Conservation (phyloP, 2,797 vertebrate genomes). For the Peromyscus eremicus region DNA sequence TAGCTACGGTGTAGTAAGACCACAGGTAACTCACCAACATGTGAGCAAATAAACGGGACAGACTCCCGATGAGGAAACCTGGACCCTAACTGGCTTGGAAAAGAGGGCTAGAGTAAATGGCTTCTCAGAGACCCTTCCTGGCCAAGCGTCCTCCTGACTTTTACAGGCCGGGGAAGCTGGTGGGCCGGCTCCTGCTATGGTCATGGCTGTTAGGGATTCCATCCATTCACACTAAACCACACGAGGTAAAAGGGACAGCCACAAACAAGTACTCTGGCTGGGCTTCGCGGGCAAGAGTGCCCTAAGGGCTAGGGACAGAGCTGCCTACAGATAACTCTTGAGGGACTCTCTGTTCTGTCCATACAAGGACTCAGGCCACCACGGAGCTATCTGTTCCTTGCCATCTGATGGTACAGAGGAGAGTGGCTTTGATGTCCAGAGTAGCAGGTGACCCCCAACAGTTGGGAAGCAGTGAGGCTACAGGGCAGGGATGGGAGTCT, state of each 20-base stretch:
- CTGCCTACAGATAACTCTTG: too few relatives aligned
- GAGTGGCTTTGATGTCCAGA: neutral
- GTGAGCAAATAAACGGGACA: too few relatives aligned
- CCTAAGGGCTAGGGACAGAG: neutral
- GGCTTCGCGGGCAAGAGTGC: neutral
- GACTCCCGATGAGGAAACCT: neutral
- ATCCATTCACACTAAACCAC: neutral
- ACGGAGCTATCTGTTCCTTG: neutral
- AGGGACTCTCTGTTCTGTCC: neutral
- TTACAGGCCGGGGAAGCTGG: neutral
- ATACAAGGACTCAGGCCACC: neutral
- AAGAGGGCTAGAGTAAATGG: neutral
- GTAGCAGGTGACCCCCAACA: neutral
- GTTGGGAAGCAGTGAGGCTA: neutral
- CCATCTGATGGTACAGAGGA: neutral
- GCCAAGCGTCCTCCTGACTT: neutral
- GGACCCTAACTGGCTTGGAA: neutral
- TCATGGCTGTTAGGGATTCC: neutral
- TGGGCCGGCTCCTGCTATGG: neutral
- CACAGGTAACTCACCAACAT: neutral
- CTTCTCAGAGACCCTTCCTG: constrained; percentile 1
- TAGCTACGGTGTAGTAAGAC: neutral
- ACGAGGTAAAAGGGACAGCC: neutral
- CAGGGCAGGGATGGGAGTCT: too few relatives aligned
- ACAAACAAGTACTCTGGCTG: neutral